A percentile compares a stretch with the other conserved stretches of the same genome.
Evolutionary conservation across 2,888 invertebrate genomes (phyloP).

Genomic region (Ectemnius lituratus): DNA sequence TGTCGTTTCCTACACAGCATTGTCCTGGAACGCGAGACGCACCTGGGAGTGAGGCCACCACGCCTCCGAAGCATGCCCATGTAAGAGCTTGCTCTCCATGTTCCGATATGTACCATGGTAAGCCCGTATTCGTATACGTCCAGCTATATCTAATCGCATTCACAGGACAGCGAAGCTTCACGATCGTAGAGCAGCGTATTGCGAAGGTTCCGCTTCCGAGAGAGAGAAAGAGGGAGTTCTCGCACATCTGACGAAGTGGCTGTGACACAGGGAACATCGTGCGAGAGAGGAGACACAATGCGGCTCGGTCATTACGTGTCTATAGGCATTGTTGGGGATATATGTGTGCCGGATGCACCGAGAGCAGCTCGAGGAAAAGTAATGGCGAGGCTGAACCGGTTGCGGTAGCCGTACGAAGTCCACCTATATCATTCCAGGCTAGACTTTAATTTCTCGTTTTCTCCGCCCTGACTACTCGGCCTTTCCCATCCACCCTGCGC

Average conservation of each 20-base stretch:
- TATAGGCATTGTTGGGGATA: conserved; percentile 69
- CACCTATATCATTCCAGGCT: conserved; percentile 6
- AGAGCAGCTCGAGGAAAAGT: conserved; percentile 58
- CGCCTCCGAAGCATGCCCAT: conserved; percentile 69
- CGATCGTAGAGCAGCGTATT: too few species aligned
- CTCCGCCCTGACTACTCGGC: background rate
- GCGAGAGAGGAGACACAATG: conserved; percentile 62
- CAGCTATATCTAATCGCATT: background rate
- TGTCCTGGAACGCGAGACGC: conserved; percentile 69
- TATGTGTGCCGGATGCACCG: conserved; percentile 62
- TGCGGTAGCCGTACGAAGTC: conserved; percentile 29
- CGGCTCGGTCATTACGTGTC: conserved; percentile 68
- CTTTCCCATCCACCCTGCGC: background rate
- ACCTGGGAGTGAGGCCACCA: conserved; percentile 76
- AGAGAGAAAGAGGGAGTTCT: conserved; percentile 6
- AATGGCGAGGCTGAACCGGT: conserved; percentile 66
- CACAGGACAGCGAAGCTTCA: background rate
- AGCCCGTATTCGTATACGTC: conserved; percentile 11
- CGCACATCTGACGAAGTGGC: conserved; percentile 39
- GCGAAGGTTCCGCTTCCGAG: conserved; percentile 33
- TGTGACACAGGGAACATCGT: conserved; percentile 45
- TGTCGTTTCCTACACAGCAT: conserved; percentile 74
- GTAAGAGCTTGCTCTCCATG: conserved; percentile 63
- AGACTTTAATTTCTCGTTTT: conserved; percentile 20
- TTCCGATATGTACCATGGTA: conserved; percentile 38